phyloP scores from a whole-genome alignment of 92 coral and sea anemone genomes.

The Paragorgia papillata region DNA sequence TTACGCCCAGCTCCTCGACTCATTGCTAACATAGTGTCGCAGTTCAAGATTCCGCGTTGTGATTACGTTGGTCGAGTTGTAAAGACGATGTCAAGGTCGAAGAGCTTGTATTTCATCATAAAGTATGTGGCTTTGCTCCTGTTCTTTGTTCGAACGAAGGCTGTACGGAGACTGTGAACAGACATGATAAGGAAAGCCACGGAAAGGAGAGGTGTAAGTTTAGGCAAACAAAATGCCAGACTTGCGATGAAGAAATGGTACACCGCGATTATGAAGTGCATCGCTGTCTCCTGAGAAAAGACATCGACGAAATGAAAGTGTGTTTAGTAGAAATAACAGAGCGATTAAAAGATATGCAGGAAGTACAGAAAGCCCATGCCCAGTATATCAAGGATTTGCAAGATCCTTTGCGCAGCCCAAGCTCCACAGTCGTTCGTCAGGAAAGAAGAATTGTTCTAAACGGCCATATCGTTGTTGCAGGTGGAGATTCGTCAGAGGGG shows the following conservation, averaged over 20 bases:
- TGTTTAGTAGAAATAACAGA: background rate
- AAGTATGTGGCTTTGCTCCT: constrained; percentile 19
- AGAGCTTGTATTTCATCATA: background rate
- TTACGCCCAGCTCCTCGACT: constrained; percentile 55
- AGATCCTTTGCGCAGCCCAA: background rate
- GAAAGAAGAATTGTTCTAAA: too few species aligned
- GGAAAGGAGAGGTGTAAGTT: constrained; percentile 1
- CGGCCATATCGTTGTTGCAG: too few species aligned
- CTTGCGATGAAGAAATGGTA: constrained; percentile 8
- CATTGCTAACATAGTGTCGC: background rate
- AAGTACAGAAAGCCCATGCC: background rate
- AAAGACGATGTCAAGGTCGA: background rate
- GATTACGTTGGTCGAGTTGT: background rate
- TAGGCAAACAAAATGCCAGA: background rate
- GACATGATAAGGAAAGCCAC: background rate
- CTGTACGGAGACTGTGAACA: constrained; percentile 3
- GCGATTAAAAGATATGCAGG: background rate
- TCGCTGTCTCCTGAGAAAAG: constrained; percentile 26
- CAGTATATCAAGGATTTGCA: background rate
- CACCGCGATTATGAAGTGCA: constrained; percentile 8
- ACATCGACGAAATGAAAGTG: constrained; percentile 14
- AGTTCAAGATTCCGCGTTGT: constrained; percentile 14
- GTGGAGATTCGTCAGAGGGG: background rate
- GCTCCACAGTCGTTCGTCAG: too few species aligned
- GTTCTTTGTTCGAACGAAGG: constrained; percentile 18